phyloP scores from a whole-genome alignment of 92 coral and sea anemone genomes.

The Bergia puertoricense region DNA sequence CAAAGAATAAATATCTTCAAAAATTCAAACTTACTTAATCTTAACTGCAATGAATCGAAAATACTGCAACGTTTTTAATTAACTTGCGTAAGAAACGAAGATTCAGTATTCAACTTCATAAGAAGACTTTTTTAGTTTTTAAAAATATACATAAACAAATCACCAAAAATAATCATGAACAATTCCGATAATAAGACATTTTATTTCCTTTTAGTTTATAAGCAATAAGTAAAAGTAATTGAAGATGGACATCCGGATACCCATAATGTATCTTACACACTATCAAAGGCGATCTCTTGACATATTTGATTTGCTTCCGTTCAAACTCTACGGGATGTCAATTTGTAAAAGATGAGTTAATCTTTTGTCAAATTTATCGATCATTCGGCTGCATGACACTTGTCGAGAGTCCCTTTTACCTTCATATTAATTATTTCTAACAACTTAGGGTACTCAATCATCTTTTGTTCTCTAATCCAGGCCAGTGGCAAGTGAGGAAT shows the following conservation, averaged over 20 bases:
- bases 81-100: not conserved
- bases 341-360: not conserved
- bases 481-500: not conserved
- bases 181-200: not conserved
- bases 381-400: not conserved
- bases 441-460: slow-evolving; percentile 23
- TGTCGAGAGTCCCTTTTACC: not conserved
- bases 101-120: not conserved
- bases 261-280: not conserved
- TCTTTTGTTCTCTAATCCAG: slow-evolving; percentile 31
- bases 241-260: not conserved
- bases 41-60: not conserved
- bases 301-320: not conserved
- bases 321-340: not conserved
- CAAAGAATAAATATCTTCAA: not conserved
- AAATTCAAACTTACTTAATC: not conserved
- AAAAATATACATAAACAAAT: not conserved
- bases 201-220: not conserved
- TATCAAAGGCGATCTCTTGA: slow-evolving; percentile 19
- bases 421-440: not conserved
- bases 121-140: not conserved
- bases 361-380: slow-evolving; percentile 24
- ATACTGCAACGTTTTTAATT: not conserved
- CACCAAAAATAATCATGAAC: not conserved
- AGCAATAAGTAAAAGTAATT: not conserved